These are phyloP conservation scores for Tachina grossa DNA, from an alignment of 2,888 invertebrate species.

Conservation along the genomic window DNA sequence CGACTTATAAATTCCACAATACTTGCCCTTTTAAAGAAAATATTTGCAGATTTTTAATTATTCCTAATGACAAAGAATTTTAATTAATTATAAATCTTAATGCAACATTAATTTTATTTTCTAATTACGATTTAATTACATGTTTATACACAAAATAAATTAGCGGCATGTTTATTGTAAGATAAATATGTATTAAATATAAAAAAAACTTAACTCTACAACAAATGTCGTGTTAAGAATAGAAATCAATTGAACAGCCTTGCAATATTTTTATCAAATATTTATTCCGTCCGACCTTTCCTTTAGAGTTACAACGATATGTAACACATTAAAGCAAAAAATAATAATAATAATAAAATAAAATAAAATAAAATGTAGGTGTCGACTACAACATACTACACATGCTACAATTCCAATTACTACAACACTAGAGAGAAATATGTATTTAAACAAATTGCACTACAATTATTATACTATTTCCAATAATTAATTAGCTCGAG, in stretches of 20 bases:
- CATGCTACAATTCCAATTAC: slow-evolving; percentile 10
- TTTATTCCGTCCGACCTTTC: neutral
- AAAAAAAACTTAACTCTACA: neutral
- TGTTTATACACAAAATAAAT: slow-evolving; percentile 19
- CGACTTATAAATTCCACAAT: slow-evolving; percentile 56
- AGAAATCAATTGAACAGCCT: neutral
- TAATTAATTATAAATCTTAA: slow-evolving; percentile 40
- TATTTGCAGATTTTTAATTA: neutral
- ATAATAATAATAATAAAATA: no score
- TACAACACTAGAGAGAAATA: slow-evolving; percentile 2
- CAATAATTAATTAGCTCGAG: slow-evolving; percentile 46
- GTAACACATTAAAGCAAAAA: slow-evolving; percentile 46
- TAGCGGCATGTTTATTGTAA: neutral
- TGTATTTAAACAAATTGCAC: slow-evolving; percentile 7
- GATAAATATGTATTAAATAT: neutral
- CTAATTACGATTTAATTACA: slow-evolving; percentile 40
- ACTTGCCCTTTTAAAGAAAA: slow-evolving; percentile 52
- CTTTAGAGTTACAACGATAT: slow-evolving; percentile 56
- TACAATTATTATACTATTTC: slow-evolving; percentile 4
- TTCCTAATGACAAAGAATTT: slow-evolving; percentile 13
- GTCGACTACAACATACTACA: slow-evolving; percentile 35
- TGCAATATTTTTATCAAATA: neutral
- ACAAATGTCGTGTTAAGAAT: neutral
- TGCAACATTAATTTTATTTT: slow-evolving; percentile 37
- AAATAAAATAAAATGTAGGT: slow-evolving; percentile 41